phyloP scores from a whole-genome alignment of 1,140 invertebrate genomes.

The Chironomus striatipennis region DNA sequence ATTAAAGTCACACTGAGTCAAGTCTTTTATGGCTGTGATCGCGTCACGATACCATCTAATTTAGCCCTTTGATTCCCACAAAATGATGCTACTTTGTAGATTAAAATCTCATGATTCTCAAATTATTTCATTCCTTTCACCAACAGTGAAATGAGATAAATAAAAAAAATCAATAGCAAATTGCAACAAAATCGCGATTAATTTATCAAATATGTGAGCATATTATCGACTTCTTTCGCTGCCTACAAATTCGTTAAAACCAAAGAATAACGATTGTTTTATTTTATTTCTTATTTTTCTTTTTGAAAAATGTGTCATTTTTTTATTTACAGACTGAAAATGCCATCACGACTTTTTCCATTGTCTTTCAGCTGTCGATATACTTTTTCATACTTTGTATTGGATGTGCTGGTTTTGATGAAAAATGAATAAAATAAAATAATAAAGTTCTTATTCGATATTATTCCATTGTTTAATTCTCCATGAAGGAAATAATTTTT shows the following conservation, averaged over 20 bases:
- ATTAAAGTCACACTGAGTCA: too few relatives aligned
- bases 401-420: not conserved
- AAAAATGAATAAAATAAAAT: not conserved
- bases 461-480: not conserved
- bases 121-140: too few relatives aligned
- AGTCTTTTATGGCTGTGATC: too few relatives aligned
- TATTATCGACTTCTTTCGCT: not conserved
- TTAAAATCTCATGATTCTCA: too few relatives aligned
- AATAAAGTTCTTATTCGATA: not conserved
- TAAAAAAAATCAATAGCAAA: too few relatives aligned
- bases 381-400: not conserved
- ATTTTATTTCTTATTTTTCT: not conserved
- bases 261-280: not conserved
- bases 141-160: too few relatives aligned
- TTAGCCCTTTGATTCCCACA: too few relatives aligned
- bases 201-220: constrained; percentile 1
- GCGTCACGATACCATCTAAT: too few relatives aligned
- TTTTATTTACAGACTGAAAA: not conserved
- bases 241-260: not conserved
- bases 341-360: not conserved
- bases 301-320: not conserved
- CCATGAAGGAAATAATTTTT: constrained; percentile 3
- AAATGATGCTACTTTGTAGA: too few relatives aligned
- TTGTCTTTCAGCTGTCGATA: not conserved
- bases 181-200: not conserved